A percentile compares a stretch with the other conserved stretches of the same genome.
phyloP scores from a whole-genome alignment of 2,113 vertebrate species.

The Dascyllus trimaculatus region DNA sequence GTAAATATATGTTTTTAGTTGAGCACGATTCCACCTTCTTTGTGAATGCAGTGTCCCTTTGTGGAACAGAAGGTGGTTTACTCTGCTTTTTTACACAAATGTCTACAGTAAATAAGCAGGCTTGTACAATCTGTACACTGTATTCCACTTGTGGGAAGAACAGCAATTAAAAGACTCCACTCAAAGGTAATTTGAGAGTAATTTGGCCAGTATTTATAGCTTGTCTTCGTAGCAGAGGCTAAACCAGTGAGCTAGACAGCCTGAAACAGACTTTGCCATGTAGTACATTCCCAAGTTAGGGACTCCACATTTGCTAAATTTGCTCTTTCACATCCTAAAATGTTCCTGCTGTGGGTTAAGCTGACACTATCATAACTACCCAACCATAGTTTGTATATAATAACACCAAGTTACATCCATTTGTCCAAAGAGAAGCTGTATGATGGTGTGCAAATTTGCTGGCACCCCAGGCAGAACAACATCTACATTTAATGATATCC shows the following conservation, averaged over 20 bases:
- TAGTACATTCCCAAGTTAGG: constrained; percentile 1
- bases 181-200: constrained; percentile 3
- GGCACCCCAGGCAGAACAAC: constrained; percentile 23
- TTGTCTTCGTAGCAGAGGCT: constrained; percentile 9
- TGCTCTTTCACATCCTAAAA: constrained; percentile 49
- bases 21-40: background rate
- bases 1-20: background rate
- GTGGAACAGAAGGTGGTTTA: background rate
- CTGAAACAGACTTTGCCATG: constrained; percentile 2
- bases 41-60: background rate
- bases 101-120: background rate
- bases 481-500: constrained; percentile 58
- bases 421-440: constrained; percentile 39
- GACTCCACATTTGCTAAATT: constrained; percentile 41
- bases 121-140: background rate
- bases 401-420: constrained; percentile 28
- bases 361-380: constrained; percentile 39
- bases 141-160: background rate
- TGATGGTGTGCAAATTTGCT: constrained; percentile 33
- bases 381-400: constrained; percentile 29
- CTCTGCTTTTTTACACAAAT: background rate
- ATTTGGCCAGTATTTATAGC: constrained; percentile 22
- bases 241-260: background rate
- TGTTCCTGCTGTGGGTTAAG: constrained; percentile 28
- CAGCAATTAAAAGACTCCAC: constrained; percentile 15